Evolutionary conservation across 2,797 vertebrate genomes (phyloP).

Genomic region (Phataginus tricuspis): DNA sequence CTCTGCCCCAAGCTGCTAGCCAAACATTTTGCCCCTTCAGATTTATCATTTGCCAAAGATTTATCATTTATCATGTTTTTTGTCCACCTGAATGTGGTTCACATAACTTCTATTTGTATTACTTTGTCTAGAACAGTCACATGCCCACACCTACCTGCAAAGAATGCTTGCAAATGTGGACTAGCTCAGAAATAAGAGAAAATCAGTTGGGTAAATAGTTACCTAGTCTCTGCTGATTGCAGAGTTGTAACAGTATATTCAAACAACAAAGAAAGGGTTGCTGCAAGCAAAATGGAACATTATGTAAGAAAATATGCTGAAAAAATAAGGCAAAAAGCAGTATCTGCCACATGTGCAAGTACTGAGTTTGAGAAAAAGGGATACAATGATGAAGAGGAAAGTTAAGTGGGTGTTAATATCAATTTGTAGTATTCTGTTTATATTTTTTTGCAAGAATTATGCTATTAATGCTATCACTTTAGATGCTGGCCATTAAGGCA

Average conservation of each 20-base stretch:
- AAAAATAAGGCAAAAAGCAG: not conserved
- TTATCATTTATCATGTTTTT: not conserved
- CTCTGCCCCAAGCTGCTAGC: constrained; percentile 10
- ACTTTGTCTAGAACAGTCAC: not conserved
- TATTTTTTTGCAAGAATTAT: not conserved
- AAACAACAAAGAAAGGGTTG: not conserved
- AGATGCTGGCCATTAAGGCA: not conserved
- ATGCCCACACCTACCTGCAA: not conserved
- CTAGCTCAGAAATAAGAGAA: not conserved
- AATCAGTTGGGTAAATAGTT: not conserved
- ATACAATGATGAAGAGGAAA: not conserved
- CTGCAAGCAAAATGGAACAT: not conserved
- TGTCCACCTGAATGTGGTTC: not conserved
- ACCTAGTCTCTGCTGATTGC: not conserved
- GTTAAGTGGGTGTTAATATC: not conserved
- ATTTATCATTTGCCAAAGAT: constrained; percentile 34
- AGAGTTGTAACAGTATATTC: constrained; percentile 26
- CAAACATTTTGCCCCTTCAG: constrained; percentile 43
- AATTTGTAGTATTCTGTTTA: not conserved
- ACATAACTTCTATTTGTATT: not conserved
- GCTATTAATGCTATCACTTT: not conserved
- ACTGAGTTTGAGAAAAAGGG: not conserved
- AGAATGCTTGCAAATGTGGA: not conserved
- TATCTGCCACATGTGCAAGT: not conserved
- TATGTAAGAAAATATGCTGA: not conserved